Conservation (phyloP, 2,113 vertebrate species). For the Myiagra hebetior region DNA sequence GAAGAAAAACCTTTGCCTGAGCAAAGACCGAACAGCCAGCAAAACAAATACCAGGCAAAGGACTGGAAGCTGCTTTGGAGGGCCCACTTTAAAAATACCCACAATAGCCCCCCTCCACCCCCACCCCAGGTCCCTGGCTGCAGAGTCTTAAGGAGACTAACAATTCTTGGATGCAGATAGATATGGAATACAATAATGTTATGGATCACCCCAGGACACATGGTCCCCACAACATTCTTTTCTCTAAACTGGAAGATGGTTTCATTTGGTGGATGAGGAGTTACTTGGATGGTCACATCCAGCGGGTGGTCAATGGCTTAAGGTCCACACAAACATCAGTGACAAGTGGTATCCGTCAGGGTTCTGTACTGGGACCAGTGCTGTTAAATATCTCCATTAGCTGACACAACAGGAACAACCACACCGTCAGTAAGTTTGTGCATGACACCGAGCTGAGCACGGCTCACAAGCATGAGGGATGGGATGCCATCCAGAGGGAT, state of each 20-base stretch:
- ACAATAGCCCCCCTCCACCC: too few relatives aligned
- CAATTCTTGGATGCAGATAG: not conserved
- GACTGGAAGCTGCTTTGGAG: rapidly evolving
- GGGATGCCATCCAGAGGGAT: not conserved
- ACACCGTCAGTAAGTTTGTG: not conserved
- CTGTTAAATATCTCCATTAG: not conserved
- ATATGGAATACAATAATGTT: not conserved
- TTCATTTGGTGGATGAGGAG: not conserved
- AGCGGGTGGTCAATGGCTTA: not conserved
- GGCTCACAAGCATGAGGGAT: not conserved
- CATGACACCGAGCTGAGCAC: not conserved
- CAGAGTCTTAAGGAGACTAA: not conserved
- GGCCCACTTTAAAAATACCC: not conserved
- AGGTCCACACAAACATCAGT: not conserved
- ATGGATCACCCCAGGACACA: not conserved
- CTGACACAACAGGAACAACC: not conserved
- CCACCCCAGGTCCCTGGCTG: not conserved
- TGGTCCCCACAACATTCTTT: not conserved
- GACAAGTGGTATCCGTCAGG: not conserved
- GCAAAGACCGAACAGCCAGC: not conserved
- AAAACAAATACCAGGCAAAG: not conserved
- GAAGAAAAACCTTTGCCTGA: not conserved
- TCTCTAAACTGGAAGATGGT: not conserved
- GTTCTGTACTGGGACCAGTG: rapidly evolving
- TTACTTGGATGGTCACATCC: not conserved